Evolutionary conservation across 2,888 invertebrate genomes (phyloP).

Genomic region (Andrena haemorrhoa): DNA sequence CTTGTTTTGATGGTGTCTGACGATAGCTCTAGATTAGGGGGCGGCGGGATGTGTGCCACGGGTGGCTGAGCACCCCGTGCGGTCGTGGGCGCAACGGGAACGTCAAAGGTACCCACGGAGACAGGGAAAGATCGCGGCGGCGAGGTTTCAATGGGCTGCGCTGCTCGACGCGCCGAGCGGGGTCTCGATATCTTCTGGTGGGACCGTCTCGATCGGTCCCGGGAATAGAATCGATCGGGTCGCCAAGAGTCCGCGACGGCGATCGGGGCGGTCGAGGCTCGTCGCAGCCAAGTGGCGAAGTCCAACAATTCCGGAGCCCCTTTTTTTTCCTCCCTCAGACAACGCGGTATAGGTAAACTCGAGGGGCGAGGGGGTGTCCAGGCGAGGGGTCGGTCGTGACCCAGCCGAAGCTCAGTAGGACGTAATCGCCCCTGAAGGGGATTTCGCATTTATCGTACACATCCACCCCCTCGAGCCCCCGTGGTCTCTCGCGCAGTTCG

Average conservation of each 20-base stretch:
- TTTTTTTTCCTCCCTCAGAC: conserved; percentile 56
- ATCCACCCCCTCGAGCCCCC: conserved; percentile 45
- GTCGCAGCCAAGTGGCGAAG: conserved; percentile 45
- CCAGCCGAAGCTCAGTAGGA: conserved; percentile 74
- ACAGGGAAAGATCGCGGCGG: too few species aligned
- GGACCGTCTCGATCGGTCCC: neutral
- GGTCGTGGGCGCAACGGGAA: too few species aligned
- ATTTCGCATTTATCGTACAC: conserved; percentile 75
- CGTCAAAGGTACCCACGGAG: too few species aligned
- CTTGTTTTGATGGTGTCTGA: neutral
- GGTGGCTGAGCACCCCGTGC: too few species aligned
- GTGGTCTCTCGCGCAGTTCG: conserved; percentile 50
- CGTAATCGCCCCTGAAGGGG: conserved; percentile 75
- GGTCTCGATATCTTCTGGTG: too few species aligned
- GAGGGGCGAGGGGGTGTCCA: conserved; percentile 17
- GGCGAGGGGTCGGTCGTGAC: conserved; percentile 61
- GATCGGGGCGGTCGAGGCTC: conserved; percentile 11
- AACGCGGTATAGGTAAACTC: conserved; percentile 51
- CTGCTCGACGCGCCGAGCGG: too few species aligned
- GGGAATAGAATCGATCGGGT: conserved; percentile 26
- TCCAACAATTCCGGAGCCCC: conserved; percentile 52
- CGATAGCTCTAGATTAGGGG: too few species aligned
- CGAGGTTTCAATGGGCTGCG: too few species aligned
- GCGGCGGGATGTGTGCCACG: too few species aligned
- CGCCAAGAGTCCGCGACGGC: neutral